Evolutionary conservation across 2,888 invertebrate genomes (phyloP).

Genomic region (Cecidostiba fungosa): DNA sequence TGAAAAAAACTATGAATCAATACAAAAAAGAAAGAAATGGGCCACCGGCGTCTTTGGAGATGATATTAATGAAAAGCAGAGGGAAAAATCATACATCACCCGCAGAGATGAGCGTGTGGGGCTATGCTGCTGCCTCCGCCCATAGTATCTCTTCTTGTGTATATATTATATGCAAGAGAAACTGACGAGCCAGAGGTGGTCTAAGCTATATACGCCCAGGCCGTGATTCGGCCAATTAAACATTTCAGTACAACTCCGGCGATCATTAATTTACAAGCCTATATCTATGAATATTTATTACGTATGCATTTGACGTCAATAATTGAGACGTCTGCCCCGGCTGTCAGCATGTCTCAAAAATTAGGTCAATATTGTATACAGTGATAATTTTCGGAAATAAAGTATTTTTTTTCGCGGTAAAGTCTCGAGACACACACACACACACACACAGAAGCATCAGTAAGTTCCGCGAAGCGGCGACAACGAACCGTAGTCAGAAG

Average conservation of each 20-base stretch:
- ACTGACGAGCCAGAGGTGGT: conserved; percentile 57
- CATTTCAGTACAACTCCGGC: conserved; percentile 77
- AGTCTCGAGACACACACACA: no score
- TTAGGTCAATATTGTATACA: no score
- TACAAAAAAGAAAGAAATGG: neutral
- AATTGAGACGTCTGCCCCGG: no score
- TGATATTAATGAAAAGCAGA: conserved; percentile 54
- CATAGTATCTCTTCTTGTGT: no score
- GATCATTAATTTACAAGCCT: conserved; percentile 74
- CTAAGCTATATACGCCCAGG: conserved; percentile 67
- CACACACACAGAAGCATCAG: no score
- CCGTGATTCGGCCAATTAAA: conserved; percentile 79
- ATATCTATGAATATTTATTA: neutral
- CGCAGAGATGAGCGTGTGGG: neutral
- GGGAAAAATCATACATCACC: conserved; percentile 53
- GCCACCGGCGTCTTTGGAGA: neutral
- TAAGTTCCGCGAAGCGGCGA: conserved; percentile 27
- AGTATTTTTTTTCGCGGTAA: no score
- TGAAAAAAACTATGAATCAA: conserved; percentile 31
- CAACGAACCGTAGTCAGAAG: neutral
- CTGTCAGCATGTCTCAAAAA: no score
- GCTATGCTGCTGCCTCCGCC: no score
- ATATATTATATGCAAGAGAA: neutral
- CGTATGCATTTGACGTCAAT: no score
- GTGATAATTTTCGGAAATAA: no score